Evolutionary conservation across 2,797 vertebrate genomes (phyloP).

Genomic region (Tenualosa thibaudeaui): DNA sequence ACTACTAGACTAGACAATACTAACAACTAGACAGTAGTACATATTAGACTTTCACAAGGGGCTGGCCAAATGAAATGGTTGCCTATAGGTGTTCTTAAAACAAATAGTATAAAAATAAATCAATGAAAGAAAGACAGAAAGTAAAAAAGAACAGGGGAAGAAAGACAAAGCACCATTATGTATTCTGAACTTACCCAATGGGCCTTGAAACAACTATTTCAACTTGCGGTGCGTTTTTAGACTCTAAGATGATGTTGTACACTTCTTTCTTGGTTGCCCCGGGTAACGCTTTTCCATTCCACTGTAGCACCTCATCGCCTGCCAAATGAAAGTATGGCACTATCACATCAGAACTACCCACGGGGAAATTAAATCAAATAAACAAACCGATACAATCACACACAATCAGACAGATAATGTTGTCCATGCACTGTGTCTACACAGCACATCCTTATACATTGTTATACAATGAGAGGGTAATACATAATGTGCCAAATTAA

Average conservation of each 20-base stretch:
- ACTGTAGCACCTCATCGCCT: conserved; percentile 98
- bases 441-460: too few relatives aligned
- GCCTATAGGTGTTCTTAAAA: conserved; percentile 1
- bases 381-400: too few relatives aligned
- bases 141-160: background rate
- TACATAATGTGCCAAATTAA: background rate
- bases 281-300: conserved; percentile 95
- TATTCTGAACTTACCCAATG: conserved; percentile 84
- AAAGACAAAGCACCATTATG: background rate
- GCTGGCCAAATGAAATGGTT: background rate
- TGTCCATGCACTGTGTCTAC: too few relatives aligned
- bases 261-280: conserved; percentile 99
- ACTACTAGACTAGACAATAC: too few relatives aligned
- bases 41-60: background rate
- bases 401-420: too few relatives aligned
- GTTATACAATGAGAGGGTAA: background rate
- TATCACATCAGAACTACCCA: background rate
- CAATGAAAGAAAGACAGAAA: conserved; percentile 36
- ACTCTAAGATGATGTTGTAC: conserved; percentile 99
- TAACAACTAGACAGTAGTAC: too few relatives aligned
- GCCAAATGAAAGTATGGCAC: conserved; percentile 63
- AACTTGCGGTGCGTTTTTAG: conserved; percentile 97
- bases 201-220: conserved; percentile 99
- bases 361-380: background rate
- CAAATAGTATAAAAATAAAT: background rate